Base-by-base conservation (phyloP, 2,888 invertebrate genomes). In the Rapana venosa region DNA sequence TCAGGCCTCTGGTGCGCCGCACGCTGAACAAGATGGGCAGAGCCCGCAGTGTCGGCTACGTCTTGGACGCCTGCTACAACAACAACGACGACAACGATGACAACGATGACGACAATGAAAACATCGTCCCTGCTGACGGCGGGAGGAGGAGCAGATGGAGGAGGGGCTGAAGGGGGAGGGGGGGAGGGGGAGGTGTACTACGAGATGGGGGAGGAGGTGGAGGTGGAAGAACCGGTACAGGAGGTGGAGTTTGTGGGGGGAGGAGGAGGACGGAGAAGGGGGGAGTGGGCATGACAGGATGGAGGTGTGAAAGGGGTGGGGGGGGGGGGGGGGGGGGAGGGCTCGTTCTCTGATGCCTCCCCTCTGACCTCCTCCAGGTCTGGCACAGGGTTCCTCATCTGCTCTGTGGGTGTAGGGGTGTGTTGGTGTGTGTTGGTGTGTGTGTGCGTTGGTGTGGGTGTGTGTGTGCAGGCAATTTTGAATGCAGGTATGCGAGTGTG, bases 1-100 rank as follows among this genome's bases (percentile, higher is more conserved):
- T 95, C 58, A 93, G 92, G 88, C 81, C 89, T 20, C 92, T 95
- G 35, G 94, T 94, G 15, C 35, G 36, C 11, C 88, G 79, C 87
- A 90, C 92, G 13, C 89, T 92, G 30, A 61, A 66, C 6, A 90
- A 92, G 85, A 88, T 93, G 70, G 81, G 77, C 36, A 30, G 79
- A 22, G 77, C 61, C 66, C 61, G 77, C 32, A 66, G 84, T 35
- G 17, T 58, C 4, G 83, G 83, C 70, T 32, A 58, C 84, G 36
- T 36, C 83, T n/a, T 13, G 36, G 87, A 87, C 61, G n/a, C 36
- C 30, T 30, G 26, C 32, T 0, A 70, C 58, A 47, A 22, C 74
- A 36, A 87, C 20, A 32, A 30, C 5, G 36, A 30, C 85, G 0
- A 58, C 58, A n/a, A 47, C 22, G 56, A 47, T 22, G 56, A n/a